Conservation (phyloP, 1,140 invertebrate species). For the Papilio machaon region DNA sequence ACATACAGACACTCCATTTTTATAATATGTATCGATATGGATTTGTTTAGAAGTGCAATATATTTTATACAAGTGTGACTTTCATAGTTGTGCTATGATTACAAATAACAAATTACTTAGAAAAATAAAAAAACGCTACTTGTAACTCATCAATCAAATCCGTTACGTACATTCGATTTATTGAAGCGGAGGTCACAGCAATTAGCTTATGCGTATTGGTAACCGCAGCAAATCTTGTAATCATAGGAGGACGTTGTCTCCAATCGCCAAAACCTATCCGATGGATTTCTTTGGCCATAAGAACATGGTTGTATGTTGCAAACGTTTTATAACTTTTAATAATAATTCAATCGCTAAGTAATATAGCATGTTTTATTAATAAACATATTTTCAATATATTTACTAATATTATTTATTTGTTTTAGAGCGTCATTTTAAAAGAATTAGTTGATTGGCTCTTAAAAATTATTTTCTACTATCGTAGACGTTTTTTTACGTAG, state of each 20-base stretch:
- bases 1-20: too few species aligned
- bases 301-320: background rate
- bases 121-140: background rate
- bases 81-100: background rate
- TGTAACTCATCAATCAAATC: background rate
- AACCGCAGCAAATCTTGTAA: background rate
- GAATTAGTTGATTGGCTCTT: background rate
- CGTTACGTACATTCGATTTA: background rate
- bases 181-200: background rate
- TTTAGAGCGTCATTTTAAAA: background rate
- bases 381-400: background rate
- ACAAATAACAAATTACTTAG: background rate
- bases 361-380: too few species aligned
- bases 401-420: background rate
- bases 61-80: background rate
- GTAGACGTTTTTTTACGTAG: too few species aligned
- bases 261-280: background rate
- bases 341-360: background rate
- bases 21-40: too few species aligned
- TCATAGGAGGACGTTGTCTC: background rate
- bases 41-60: too few species aligned
- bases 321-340: background rate
- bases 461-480: background rate
- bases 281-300: background rate
- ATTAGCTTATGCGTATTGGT: slow-evolving; percentile 1